phyloP scores from a whole-genome alignment of 2,113 vertebrate species.

The Tragelaphus buxtoni region DNA sequence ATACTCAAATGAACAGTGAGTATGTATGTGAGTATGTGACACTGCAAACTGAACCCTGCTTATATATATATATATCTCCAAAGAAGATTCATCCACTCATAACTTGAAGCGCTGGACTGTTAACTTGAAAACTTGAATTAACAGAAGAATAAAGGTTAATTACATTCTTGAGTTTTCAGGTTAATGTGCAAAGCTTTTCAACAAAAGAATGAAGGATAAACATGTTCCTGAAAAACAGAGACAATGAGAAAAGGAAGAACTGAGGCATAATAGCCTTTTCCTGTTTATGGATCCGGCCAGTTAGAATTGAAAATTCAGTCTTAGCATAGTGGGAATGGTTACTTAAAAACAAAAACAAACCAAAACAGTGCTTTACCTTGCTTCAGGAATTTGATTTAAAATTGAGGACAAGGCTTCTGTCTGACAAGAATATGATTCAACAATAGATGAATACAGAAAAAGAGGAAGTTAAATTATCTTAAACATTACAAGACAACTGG shows the following conservation, averaged over 20 bases:
- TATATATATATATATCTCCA: neutral
- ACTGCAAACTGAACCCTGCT: neutral
- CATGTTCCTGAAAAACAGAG: neutral
- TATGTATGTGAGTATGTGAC: neutral
- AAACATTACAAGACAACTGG: neutral
- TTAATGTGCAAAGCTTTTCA: neutral
- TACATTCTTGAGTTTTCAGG: neutral
- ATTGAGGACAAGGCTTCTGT: neutral
- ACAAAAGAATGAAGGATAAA: slow-evolving; percentile 22
- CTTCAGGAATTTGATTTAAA: neutral
- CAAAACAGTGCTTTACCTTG: neutral
- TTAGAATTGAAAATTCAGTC: slow-evolving; percentile 3
- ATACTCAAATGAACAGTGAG: neutral
- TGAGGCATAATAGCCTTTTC: neutral
- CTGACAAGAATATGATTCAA: neutral
- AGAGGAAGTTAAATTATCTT: neutral
- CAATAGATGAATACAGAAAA: neutral
- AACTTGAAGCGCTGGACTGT: neutral
- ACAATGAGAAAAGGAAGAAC: neutral
- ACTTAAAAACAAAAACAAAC: neutral
- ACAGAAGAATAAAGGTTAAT: slow-evolving; percentile 14
- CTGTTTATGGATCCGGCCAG: neutral
- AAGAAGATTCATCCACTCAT: neutral
- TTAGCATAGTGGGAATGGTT: neutral
- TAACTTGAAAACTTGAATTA: neutral